phyloP scores from a whole-genome alignment of 1,140 invertebrate species.

The Aphidius gifuensis region DNA sequence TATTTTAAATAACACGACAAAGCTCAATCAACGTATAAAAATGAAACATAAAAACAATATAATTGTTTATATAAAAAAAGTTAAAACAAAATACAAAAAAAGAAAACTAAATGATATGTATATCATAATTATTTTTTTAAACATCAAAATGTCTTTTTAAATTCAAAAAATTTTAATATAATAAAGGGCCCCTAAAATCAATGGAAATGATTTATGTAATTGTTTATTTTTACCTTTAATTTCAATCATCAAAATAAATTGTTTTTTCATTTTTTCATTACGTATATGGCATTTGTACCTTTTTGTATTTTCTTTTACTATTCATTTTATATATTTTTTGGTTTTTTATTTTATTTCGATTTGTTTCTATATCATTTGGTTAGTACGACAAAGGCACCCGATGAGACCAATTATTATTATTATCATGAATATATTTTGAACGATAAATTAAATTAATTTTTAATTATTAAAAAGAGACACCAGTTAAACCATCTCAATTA shows the following conservation, averaged over 20 bases:
- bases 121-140: too few relatives aligned
- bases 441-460: slow-evolving; percentile 17
- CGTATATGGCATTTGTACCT: slow-evolving; percentile 16
- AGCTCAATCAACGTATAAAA: background rate
- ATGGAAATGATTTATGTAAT: background rate
- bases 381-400: slow-evolving; percentile 47
- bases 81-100: too few relatives aligned
- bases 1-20: background rate
- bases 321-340: slow-evolving; percentile 15
- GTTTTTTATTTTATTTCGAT: background rate
- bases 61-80: too few relatives aligned
- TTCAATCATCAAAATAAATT: background rate
- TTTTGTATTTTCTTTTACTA: slow-evolving; percentile 1
- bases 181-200: background rate
- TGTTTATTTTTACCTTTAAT: too few relatives aligned
- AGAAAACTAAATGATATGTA: too few relatives aligned
- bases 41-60: background rate
- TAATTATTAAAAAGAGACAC: background rate
- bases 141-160: too few relatives aligned
- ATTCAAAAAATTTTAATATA: background rate
- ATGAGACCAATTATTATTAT: slow-evolving; percentile 29
- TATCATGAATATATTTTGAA: background rate
- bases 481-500: too few relatives aligned
- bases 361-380: slow-evolving; percentile 19
- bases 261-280: background rate